phyloP scores from a whole-genome alignment of 1,140 invertebrate species.

The Drosophila murphyi region DNA sequence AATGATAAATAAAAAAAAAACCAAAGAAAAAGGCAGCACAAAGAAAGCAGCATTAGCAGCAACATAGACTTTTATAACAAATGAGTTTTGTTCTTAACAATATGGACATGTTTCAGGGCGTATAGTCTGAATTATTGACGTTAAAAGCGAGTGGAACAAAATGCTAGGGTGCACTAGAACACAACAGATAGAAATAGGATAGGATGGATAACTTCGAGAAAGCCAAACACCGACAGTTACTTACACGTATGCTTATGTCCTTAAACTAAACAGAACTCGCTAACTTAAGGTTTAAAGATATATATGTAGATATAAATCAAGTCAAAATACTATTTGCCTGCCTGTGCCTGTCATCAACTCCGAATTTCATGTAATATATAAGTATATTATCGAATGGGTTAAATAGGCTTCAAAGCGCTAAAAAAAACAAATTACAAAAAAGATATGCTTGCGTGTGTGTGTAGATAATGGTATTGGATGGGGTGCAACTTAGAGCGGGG shows the following conservation, averaged over 20 bases:
- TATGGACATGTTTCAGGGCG: neutral
- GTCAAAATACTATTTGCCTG: slow-evolving; percentile 15
- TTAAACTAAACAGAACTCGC: slow-evolving; percentile 41
- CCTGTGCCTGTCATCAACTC: slow-evolving; percentile 69
- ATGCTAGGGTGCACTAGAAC: slow-evolving; percentile 40
- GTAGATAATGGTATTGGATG: slow-evolving; percentile 14
- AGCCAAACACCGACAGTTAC: slow-evolving; percentile 73
- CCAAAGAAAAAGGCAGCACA: slow-evolving; percentile 26
- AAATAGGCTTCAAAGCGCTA: slow-evolving; percentile 30
- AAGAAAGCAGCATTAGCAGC: slow-evolving; percentile 43
- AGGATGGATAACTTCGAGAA: slow-evolving; percentile 40
- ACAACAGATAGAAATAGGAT: slow-evolving; percentile 36
- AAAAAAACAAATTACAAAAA: slow-evolving; percentile 6
- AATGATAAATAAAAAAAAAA: slow-evolving; percentile 23
- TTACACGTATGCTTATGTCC: slow-evolving; percentile 48
- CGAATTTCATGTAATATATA: slow-evolving; percentile 73
- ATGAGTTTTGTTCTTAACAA: slow-evolving; percentile 23
- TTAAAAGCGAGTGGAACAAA: slow-evolving; percentile 9
- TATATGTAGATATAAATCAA: neutral
- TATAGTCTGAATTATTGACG: slow-evolving; percentile 8
- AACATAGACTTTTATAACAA: slow-evolving; percentile 20
- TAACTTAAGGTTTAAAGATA: slow-evolving; percentile 46
- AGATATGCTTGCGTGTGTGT: slow-evolving; percentile 25
- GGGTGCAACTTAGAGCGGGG: slow-evolving; percentile 31
- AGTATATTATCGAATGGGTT: slow-evolving; percentile 36